Percentiles rank a stretch among this genome's conserved stretches.
Evolutionary conservation across 53 echinoderm and acorn worm genomes (phyloP).

Genomic region (Holothuria scabra): DNA sequence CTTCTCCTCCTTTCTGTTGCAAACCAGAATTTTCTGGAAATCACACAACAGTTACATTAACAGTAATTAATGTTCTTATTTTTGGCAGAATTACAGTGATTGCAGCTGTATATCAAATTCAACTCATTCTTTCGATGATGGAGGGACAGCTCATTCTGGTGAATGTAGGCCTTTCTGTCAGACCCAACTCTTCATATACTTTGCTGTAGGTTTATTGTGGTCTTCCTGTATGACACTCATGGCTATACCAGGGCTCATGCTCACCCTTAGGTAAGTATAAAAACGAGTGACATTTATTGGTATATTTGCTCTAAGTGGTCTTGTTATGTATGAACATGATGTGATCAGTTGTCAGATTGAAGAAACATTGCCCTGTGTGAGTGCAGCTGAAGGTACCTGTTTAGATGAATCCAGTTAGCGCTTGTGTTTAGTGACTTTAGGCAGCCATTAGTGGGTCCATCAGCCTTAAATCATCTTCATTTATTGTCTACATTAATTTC

Average conservation of each 20-base stretch:
- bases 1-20: too few relatives aligned
- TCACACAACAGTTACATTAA: not conserved
- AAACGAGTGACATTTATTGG: not conserved
- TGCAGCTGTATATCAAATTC: slow-evolving; percentile 33
- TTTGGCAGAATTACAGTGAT: slow-evolving; percentile 11
- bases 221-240: slow-evolving; percentile 35
- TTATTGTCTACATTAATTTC: too few relatives aligned
- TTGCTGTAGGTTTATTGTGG: not conserved
- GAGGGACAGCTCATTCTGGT: slow-evolving; percentile 34
- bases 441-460: too few relatives aligned
- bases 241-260: slow-evolving; percentile 36
- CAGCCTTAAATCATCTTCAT: too few relatives aligned
- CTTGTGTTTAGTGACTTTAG: too few relatives aligned
- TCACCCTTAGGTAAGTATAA: not conserved
- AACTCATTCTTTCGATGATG: not conserved
- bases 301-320: not conserved
- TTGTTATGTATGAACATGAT: too few relatives aligned
- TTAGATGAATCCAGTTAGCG: too few relatives aligned
- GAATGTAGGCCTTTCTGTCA: slow-evolving; percentile 36
- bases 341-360: too few relatives aligned
- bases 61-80: not conserved
- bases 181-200: not conserved
- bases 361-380: too few relatives aligned
- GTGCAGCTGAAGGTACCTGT: too few relatives aligned
- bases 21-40: too few relatives aligned